phyloP scores from a whole-genome alignment of 2,797 vertebrate species.

The Tapirus indicus region DNA sequence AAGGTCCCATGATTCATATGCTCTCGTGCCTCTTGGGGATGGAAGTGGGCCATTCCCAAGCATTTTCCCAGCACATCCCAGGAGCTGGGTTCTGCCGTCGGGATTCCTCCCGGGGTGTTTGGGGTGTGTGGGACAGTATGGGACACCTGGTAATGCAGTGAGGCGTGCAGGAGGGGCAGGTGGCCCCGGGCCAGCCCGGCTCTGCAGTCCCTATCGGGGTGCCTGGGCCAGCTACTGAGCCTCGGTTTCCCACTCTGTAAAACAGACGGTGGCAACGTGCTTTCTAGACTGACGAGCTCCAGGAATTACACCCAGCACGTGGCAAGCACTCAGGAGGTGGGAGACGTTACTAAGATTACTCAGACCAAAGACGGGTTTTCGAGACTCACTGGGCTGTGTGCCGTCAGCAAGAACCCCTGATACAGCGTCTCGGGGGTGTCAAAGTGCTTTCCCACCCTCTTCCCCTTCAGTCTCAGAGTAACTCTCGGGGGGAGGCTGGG shows the following conservation, averaged over 20 bases:
- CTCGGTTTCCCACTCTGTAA: too few species aligned
- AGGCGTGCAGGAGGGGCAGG: not conserved
- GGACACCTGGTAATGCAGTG: too few species aligned
- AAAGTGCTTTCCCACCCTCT: not conserved
- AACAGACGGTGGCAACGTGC: not conserved
- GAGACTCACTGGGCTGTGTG: not conserved
- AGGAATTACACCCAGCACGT: rapidly evolving
- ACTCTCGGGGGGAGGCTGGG: not conserved
- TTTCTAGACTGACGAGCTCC: not conserved
- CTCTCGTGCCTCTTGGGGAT: rapidly evolving
- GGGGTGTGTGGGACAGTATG: too few species aligned
- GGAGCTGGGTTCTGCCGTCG: not conserved
- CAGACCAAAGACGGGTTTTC: not conserved
- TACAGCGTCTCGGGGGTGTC: too few species aligned
- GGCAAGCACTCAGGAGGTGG: not conserved
- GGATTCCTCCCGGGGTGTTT: too few species aligned
- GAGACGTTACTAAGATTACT: not conserved
- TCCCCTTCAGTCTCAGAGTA: not conserved
- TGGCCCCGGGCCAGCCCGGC: not conserved
- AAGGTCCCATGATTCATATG: not conserved
- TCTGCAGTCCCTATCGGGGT: not conserved
- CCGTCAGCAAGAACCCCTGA: too few species aligned
- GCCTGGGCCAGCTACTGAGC: not conserved
- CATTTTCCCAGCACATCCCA: not conserved
- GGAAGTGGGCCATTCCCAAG: not conserved